A percentile compares a stretch with the other conserved stretches of the same genome.
phyloP scores from a whole-genome alignment of 2,113 vertebrate genomes.

The Choloepus hoffmanni region DNA sequence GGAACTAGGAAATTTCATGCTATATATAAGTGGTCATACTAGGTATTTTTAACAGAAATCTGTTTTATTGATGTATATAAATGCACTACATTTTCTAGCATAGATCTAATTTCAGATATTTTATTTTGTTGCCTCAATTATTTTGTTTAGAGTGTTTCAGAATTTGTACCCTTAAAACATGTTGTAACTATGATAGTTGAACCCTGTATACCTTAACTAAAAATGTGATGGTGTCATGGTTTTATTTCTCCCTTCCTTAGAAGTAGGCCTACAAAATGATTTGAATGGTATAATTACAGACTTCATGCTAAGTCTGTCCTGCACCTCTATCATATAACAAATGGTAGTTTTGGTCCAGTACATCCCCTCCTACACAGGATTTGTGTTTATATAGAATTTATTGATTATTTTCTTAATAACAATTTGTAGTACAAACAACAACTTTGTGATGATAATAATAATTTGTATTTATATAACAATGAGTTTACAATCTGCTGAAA shows the following conservation, averaged over 20 bases:
- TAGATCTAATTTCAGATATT: not conserved
- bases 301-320: slow-evolving; percentile 20
- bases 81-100: not conserved
- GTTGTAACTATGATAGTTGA: not conserved
- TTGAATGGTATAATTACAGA: not conserved
- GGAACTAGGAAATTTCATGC: not conserved
- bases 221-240: not conserved
- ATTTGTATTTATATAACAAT: not conserved
- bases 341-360: not conserved
- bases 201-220: not conserved
- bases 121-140: not conserved
- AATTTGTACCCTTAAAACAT: not conserved
- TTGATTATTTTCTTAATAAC: not conserved
- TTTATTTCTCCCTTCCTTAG: slow-evolving; percentile 18
- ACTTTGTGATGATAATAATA: not conserved
- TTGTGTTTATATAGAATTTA: not conserved
- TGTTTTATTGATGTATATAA: not conserved
- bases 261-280: not conserved
- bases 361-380: not conserved
- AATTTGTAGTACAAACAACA: not conserved
- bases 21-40: slow-evolving; percentile 8
- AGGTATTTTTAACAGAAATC: slow-evolving; percentile 20
- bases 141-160: not conserved
- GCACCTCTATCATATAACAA: not conserved
- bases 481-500: not conserved